Evolutionary conservation across 2,113 vertebrate species (phyloP).

Genomic region (Menidia beryllina): DNA sequence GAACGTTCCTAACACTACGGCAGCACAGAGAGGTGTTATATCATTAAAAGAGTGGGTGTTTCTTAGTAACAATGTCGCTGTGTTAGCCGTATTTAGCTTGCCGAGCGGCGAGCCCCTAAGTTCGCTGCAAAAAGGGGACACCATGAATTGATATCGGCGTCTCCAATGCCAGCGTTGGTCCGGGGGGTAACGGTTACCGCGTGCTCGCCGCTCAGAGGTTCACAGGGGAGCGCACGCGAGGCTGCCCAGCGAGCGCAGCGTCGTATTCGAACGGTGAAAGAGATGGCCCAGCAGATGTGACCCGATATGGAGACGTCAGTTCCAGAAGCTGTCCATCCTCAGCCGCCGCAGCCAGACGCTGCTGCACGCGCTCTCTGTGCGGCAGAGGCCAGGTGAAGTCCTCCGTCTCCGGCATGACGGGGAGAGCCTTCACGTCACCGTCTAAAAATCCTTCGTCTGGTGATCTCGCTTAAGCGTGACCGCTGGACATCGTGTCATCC

Average conservation of each 20-base stretch:
- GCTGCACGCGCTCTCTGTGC: constrained; percentile 58
- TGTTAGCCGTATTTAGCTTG: constrained; percentile 30
- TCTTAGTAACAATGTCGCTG: not conserved
- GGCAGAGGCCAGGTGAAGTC: constrained; percentile 60
- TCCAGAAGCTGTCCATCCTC: constrained; percentile 58
- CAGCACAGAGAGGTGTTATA: not conserved
- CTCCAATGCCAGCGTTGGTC: constrained; percentile 24
- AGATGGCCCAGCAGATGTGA: constrained; percentile 56
- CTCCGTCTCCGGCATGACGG: not conserved
- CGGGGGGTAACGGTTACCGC: not conserved
- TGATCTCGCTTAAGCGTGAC: not conserved
- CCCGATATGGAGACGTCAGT: constrained; percentile 58
- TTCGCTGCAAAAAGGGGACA: constrained; percentile 25
- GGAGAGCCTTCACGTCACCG: not conserved
- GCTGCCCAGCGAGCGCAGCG: not conserved
- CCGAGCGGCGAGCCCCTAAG: constrained; percentile 38
- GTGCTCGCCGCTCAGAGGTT: not conserved
- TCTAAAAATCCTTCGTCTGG: not conserved
- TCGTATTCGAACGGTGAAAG: not conserved
- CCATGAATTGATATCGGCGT: constrained; percentile 37
- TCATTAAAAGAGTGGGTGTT: constrained; percentile 13
- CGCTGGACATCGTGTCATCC: not conserved
- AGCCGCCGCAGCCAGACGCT: constrained; percentile 46
- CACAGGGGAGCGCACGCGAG: not conserved
- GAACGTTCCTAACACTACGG: not conserved